These are phyloP conservation scores for Hyposoter dolosus DNA, from an alignment of 2,888 invertebrate genomes.

Conservation along the genomic window DNA sequence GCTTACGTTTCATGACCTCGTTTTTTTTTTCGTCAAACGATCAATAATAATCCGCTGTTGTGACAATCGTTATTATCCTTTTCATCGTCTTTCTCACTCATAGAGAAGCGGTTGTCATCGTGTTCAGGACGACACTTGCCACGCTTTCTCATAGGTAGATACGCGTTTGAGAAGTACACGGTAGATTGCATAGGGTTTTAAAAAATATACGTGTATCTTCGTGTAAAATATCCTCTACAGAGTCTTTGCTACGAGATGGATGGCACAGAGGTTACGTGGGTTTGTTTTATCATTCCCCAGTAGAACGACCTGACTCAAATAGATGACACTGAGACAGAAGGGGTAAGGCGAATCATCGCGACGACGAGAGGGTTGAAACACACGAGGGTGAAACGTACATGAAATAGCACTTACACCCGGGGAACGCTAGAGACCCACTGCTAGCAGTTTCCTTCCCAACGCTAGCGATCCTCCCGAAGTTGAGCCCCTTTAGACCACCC, in stretches of 20 bases:
- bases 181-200: slow-evolving; percentile 43
- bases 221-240: slow-evolving; percentile 46
- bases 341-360: slow-evolving; percentile 56
- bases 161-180: slow-evolving; percentile 55
- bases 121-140: slow-evolving; percentile 4
- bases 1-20: not conserved
- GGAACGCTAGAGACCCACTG: slow-evolving; percentile 61
- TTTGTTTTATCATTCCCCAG: slow-evolving; percentile 55
- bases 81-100: slow-evolving; percentile 27
- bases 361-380: slow-evolving; percentile 65
- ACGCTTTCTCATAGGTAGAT: slow-evolving; percentile 4
- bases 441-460: slow-evolving; percentile 61
- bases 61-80: slow-evolving; percentile 44
- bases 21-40: slow-evolving; percentile 44
- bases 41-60: slow-evolving; percentile 21
- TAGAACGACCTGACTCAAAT: slow-evolving; percentile 46
- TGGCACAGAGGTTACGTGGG: slow-evolving; percentile 18
- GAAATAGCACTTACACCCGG: slow-evolving; percentile 84
- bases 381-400: slow-evolving; percentile 78
- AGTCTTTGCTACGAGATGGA: slow-evolving; percentile 28
- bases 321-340: slow-evolving; percentile 52
- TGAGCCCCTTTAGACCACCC: slow-evolving; percentile 61
- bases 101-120: not conserved
- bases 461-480: slow-evolving; percentile 30
- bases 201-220: slow-evolving; percentile 59